phyloP scores from a whole-genome alignment of 2,888 invertebrate species.

The Frankliniella intonsa region DNA sequence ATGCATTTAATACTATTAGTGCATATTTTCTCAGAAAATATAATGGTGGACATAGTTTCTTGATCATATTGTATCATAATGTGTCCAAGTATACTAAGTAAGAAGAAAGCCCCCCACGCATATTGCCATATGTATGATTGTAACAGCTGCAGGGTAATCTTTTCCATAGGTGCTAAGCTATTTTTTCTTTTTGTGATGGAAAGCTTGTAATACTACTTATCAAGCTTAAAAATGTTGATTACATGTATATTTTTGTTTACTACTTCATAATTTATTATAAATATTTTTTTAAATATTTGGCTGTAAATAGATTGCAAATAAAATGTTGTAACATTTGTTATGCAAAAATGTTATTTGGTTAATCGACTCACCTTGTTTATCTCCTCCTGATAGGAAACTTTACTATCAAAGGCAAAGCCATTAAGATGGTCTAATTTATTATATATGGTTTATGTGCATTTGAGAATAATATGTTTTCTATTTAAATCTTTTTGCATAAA shows the following conservation, averaged over 20 bases:
- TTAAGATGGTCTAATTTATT: no score
- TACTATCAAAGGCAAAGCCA: neutral
- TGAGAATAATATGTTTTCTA: no score
- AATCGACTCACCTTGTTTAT: no score
- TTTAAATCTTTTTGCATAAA: no score
- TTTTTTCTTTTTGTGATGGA: constrained; percentile 21
- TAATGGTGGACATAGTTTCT: neutral
- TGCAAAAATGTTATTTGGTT: neutral
- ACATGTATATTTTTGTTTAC: constrained; percentile 22
- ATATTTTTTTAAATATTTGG: constrained; percentile 27
- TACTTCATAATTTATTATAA: constrained; percentile 27
- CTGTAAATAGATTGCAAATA: constrained; percentile 17
- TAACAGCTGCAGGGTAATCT: neutral
- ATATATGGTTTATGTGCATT: no score
- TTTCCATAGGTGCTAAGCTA: neutral
- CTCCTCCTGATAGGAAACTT: neutral
- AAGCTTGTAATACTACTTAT: constrained; percentile 2
- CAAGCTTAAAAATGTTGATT: constrained; percentile 17
- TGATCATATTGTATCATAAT: neutral
- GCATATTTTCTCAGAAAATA: constrained; percentile 22
- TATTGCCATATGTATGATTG: constrained; percentile 2
- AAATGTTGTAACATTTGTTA: constrained; percentile 23
- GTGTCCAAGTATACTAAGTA: no score
- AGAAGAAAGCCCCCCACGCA: neutral
- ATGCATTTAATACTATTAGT: neutral